Evolutionary conservation across 2,797 vertebrate genomes (phyloP).

Genomic region (Discoglossus pictus): DNA sequence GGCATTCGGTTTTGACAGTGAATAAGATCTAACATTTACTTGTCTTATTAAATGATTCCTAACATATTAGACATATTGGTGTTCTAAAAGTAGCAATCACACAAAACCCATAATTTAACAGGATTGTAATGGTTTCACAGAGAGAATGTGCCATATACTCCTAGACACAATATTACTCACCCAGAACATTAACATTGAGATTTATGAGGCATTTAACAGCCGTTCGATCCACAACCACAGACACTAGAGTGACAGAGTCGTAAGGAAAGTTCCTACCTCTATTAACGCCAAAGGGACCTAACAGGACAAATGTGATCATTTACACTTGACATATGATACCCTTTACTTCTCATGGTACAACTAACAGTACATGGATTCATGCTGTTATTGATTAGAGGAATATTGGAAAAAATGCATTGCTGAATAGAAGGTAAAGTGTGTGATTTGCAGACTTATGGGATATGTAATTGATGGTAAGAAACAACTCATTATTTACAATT

Average conservation of each 20-base stretch:
- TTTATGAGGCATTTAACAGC: constrained; percentile 42
- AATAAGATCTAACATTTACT: too few species aligned
- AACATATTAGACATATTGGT: constrained; percentile 13
- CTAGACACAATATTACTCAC: constrained; percentile 28
- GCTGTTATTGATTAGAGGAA: constrained; percentile 34
- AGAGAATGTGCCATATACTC: constrained; percentile 10
- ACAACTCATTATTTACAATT: too few species aligned
- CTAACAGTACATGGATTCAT: constrained; percentile 25
- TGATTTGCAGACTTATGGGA: not conserved
- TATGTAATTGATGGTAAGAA: constrained; percentile 6
- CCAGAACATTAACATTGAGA: constrained; percentile 43
- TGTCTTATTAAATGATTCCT: too few species aligned
- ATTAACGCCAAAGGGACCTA: constrained; percentile 21
- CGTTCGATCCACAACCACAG: constrained; percentile 35
- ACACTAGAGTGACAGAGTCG: constrained; percentile 42
- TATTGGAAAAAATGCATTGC: constrained; percentile 9
- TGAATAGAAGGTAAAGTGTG: constrained; percentile 3
- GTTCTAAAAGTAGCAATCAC: constrained; percentile 4
- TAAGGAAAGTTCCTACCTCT: constrained; percentile 31
- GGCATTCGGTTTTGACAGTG: too few species aligned
- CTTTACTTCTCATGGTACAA: constrained; percentile 39
- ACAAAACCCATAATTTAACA: constrained; percentile 6
- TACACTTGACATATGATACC: constrained; percentile 26
- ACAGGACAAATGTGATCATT: constrained; percentile 41
- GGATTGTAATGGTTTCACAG: constrained; percentile 20